Evolutionary conservation across 2,113 vertebrate species (phyloP).

Genomic region (Phrynocephalus versicolor): DNA sequence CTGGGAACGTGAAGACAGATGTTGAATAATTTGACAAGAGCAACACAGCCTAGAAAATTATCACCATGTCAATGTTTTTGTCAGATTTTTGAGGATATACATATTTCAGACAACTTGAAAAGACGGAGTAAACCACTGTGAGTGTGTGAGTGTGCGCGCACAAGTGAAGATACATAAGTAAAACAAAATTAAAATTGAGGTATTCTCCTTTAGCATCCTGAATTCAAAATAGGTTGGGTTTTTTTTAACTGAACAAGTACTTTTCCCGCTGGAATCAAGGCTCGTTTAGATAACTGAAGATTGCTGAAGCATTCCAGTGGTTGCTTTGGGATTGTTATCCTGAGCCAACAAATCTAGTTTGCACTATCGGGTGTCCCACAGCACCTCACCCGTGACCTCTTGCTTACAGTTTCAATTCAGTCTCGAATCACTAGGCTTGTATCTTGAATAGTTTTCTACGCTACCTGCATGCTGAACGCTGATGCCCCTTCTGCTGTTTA

Average conservation of each 20-base stretch:
- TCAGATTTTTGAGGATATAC: slow-evolving; percentile 41
- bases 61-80: slow-evolving; percentile 70
- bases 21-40: slow-evolving; percentile 83
- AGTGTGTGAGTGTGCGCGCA: neutral
- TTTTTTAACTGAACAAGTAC: neutral
- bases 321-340: slow-evolving; percentile 31
- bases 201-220: slow-evolving; percentile 30
- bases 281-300: slow-evolving; percentile 1
- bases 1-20: slow-evolving; percentile 84
- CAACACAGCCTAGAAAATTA: slow-evolving; percentile 79
- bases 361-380: neutral
- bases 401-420: neutral
- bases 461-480: neutral
- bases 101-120: slow-evolving; percentile 52
- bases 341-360: slow-evolving; percentile 6
- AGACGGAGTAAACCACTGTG: neutral
- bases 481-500: neutral
- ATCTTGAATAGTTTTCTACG: neutral
- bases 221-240: neutral
- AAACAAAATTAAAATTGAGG: neutral
- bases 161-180: neutral
- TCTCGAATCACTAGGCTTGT: neutral
- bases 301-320: slow-evolving; percentile 4
- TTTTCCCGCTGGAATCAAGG: neutral
- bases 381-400: neutral